phyloP scores from a whole-genome alignment of 2,888 invertebrate species.

The Cotesia congregata region DNA sequence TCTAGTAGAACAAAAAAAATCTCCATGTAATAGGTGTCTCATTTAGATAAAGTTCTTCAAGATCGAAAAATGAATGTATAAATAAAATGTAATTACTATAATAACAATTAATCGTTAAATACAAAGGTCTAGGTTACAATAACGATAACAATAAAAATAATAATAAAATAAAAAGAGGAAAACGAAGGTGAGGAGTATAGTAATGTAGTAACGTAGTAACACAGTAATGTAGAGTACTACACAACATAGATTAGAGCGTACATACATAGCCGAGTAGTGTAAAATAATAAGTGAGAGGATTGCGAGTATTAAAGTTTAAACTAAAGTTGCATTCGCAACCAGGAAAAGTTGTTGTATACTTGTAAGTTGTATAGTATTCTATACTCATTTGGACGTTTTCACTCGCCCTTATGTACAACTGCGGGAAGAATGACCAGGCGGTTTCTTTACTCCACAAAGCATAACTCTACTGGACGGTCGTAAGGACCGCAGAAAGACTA shows the following conservation, averaged over 20 bases:
- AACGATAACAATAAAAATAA: neutral
- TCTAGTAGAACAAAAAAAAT: no score
- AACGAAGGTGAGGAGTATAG: neutral
- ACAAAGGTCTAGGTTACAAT: no score
- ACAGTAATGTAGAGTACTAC: constrained; percentile 7
- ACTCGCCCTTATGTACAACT: constrained; percentile 31
- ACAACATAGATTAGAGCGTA: neutral
- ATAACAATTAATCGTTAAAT: no score
- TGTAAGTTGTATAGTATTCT: neutral
- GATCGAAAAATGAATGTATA: no score
- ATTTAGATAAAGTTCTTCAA: no score
- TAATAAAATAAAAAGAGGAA: neutral
- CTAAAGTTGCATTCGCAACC: constrained; percentile 1
- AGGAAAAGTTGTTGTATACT: constrained; percentile 20
- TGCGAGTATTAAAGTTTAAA: constrained; percentile 49
- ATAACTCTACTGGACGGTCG: constrained; percentile 1
- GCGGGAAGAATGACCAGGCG: constrained; percentile 35
- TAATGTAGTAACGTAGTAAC: constrained; percentile 3
- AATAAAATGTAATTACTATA: no score
- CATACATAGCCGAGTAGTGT: constrained; percentile 40
- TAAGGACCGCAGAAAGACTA: constrained; percentile 4
- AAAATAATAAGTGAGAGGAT: constrained; percentile 46
- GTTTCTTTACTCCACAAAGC: constrained; percentile 28
- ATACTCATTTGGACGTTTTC: constrained; percentile 37
- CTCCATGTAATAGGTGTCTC: no score